phyloP scores from a whole-genome alignment of 1,140 invertebrate species.

The Capitella teleta region DNA sequence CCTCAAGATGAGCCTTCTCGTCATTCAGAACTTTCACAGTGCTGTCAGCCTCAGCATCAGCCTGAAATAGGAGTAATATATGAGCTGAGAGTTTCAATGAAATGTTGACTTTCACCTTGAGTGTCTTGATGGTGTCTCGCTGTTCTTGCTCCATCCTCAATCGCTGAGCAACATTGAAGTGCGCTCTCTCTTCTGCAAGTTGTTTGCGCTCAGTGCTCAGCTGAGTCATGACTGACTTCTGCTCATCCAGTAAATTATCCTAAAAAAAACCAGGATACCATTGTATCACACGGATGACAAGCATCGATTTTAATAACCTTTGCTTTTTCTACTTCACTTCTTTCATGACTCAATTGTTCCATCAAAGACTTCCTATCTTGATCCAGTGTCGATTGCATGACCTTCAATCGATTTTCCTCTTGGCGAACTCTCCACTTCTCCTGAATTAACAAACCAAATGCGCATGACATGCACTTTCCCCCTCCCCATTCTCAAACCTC shows the following conservation, averaged over 20 bases:
- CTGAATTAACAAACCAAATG: too few relatives aligned
- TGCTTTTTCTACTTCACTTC: slow-evolving; percentile 24
- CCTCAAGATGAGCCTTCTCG: slow-evolving; percentile 20
- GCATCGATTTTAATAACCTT: slow-evolving; percentile 21
- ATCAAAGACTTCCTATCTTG: slow-evolving; percentile 25
- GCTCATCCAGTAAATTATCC: slow-evolving; percentile 32
- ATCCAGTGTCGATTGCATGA: slow-evolving; percentile 24
- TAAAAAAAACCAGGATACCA: slow-evolving; percentile 13
- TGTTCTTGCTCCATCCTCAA: slow-evolving; percentile 23
- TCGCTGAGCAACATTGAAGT: slow-evolving; percentile 28
- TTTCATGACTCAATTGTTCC: slow-evolving; percentile 31
- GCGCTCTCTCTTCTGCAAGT: slow-evolving; percentile 32
- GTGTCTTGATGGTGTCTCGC: slow-evolving; percentile 23
- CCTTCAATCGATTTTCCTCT: slow-evolving; percentile 27
- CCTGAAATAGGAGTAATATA: slow-evolving; percentile 14
- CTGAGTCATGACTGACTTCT: slow-evolving; percentile 24
- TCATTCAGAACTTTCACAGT: slow-evolving; percentile 26
- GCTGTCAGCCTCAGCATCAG: slow-evolving; percentile 31
- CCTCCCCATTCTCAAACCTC: slow-evolving; percentile 20
- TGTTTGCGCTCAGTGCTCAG: slow-evolving; percentile 30
- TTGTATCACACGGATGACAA: too few relatives aligned
- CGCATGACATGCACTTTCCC: too few relatives aligned
- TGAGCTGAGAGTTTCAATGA: background rate
- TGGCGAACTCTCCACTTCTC: slow-evolving; percentile 37
- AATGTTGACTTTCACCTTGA: slow-evolving; percentile 18